Conservation (phyloP, 2,888 invertebrate species). For the Rhodophaea formosa region DNA sequence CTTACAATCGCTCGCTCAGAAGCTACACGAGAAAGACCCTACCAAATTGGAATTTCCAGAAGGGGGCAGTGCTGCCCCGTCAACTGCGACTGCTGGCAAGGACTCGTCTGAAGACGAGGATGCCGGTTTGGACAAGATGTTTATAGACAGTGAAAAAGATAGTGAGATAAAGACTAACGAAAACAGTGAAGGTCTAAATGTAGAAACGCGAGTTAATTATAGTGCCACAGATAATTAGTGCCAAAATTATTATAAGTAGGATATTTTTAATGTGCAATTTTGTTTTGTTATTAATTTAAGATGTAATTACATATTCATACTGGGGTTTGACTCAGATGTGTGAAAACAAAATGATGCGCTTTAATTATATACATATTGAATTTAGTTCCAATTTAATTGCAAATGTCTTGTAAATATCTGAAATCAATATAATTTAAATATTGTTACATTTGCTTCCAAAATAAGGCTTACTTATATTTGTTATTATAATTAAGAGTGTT, state of each 20-base stretch:
- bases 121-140: constrained; percentile 49
- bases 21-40: constrained; percentile 90
- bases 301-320: constrained; percentile 60
- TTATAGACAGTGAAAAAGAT: constrained; percentile 69
- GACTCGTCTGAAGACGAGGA: constrained; percentile 82
- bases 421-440: constrained; percentile 61
- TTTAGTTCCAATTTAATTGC: constrained; percentile 61
- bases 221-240: constrained; percentile 84
- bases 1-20: constrained; percentile 89
- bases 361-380: constrained; percentile 65
- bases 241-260: constrained; percentile 82
- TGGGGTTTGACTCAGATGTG: constrained; percentile 68
- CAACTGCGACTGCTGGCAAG: constrained; percentile 58
- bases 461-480: constrained; percentile 68
- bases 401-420: constrained; percentile 71
- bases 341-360: constrained; percentile 77
- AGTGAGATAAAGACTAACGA: constrained; percentile 71
- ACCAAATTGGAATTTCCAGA: constrained; percentile 86
- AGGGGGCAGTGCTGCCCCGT: constrained; percentile 54
- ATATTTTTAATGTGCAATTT: constrained; percentile 79
- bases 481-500: constrained; percentile 55
- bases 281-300: constrained; percentile 73
- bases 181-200: constrained; percentile 64
- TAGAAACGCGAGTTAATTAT: constrained; percentile 74
- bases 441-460: constrained; percentile 76